A percentile compares a stretch with the other conserved stretches of the same genome.
phyloP scores from a whole-genome alignment of 2,113 vertebrate genomes.

The Poeciliopsis occidentalis region DNA sequence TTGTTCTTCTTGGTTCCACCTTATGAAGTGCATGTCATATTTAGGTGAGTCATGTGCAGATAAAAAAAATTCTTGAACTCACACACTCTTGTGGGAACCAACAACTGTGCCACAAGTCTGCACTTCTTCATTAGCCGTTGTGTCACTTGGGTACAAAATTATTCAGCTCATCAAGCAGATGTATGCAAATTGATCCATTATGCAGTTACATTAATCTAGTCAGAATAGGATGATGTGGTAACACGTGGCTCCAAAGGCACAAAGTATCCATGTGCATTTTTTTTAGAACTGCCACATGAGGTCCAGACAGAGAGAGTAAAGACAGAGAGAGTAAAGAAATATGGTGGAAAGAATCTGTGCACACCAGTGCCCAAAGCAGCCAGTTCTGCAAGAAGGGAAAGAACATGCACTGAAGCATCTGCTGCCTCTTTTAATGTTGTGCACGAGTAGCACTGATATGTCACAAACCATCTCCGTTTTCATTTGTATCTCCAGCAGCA shows the following conservation, averaged over 20 bases:
- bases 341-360: slow-evolving; percentile 1
- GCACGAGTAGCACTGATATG: slow-evolving; percentile 58
- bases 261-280: too few species aligned
- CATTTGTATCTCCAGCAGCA: slow-evolving; percentile 70
- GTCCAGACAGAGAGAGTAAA: not conserved
- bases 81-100: too few species aligned
- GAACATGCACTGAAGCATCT: slow-evolving; percentile 22
- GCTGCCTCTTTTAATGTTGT: slow-evolving; percentile 42
- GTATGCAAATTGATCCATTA: too few species aligned
- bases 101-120: too few species aligned
- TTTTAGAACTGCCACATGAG: slow-evolving; percentile 20
- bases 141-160: too few species aligned
- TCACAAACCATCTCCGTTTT: slow-evolving; percentile 67
- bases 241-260: too few species aligned
- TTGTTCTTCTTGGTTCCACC: not conserved
- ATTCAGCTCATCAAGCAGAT: too few species aligned
- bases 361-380: slow-evolving; percentile 2
- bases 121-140: too few species aligned
- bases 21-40: slow-evolving; percentile 2
- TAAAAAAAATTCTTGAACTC: too few species aligned
- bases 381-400: slow-evolving; percentile 15
- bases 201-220: too few species aligned
- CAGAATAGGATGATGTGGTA: too few species aligned
- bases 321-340: not conserved
- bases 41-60: not conserved